phyloP scores from a whole-genome alignment of 1,140 invertebrate species.

The Drosophila athabasca region DNA sequence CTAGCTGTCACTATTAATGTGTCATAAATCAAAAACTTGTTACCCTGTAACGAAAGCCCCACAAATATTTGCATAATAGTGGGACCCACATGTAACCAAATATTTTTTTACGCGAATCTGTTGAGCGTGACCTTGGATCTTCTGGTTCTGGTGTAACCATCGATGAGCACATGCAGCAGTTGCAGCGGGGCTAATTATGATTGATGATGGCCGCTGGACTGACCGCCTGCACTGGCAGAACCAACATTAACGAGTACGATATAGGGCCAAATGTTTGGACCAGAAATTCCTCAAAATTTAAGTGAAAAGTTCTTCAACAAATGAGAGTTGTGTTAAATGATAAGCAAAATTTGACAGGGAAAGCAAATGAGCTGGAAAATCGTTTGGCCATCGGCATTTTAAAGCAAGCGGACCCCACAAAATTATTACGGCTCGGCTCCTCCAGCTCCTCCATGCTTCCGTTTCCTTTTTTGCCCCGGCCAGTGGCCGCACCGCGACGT shows the following conservation, averaged over 20 bases:
- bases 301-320: not conserved
- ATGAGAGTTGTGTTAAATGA: conserved; percentile 46
- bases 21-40: conserved; percentile 76
- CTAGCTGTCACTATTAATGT: conserved; percentile 70
- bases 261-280: conserved; percentile 8
- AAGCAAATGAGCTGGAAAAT: conserved; percentile 56
- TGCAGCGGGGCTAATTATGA: conserved; percentile 50
- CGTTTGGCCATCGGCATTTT: conserved; percentile 46
- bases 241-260: not conserved
- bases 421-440: not conserved
- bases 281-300: conserved; percentile 9
- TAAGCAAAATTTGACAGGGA: conserved; percentile 67
- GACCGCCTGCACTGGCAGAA: not conserved
- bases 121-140: not conserved
- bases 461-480: not conserved
- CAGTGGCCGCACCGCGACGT: conserved; percentile 30
- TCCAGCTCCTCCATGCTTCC: not conserved
- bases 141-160: conserved; percentile 2
- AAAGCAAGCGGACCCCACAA: conserved; percentile 12
- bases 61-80: conserved; percentile 58
- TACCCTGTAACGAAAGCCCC: conserved; percentile 52
- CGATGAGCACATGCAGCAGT: conserved; percentile 22
- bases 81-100: conserved; percentile 36
- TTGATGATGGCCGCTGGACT: conserved; percentile 42
- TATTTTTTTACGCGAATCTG: conserved; percentile 15